phyloP scores from a whole-genome alignment of 2,888 invertebrate species.

The Rosalia funebris region DNA sequence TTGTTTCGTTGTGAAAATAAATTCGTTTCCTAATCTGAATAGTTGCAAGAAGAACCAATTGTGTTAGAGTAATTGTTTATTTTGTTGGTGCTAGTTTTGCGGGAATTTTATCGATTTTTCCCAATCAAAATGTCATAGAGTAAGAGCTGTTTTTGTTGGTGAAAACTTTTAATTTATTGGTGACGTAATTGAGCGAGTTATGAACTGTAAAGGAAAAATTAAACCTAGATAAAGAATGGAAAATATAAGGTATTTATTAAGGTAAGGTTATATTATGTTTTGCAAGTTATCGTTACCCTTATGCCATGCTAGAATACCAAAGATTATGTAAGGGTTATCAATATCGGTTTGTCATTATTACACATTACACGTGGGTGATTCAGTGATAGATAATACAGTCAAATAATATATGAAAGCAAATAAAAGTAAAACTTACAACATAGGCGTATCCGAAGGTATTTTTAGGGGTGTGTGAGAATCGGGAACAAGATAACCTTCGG shows the following conservation, averaged over 20 bases:
- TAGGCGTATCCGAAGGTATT: too few relatives aligned
- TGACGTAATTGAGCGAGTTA: slow-evolving; percentile 37
- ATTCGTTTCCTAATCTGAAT: slow-evolving; percentile 1
- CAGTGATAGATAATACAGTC: background rate
- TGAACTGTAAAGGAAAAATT: slow-evolving; percentile 34
- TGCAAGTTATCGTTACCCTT: background rate
- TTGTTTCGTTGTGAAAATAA: slow-evolving; percentile 3
- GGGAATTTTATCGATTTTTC: slow-evolving; percentile 23
- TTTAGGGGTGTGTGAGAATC: too few relatives aligned
- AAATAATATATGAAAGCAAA: too few relatives aligned
- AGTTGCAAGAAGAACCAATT: slow-evolving; percentile 2
- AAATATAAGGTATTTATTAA: slow-evolving; percentile 22
- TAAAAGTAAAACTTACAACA: too few relatives aligned
- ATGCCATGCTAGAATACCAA: background rate
- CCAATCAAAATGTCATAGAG: slow-evolving; percentile 28
- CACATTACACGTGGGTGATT: background rate
- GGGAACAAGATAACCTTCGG: too few relatives aligned
- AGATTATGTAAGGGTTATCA: background rate
- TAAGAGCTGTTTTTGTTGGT: slow-evolving; percentile 25
- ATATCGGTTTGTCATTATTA: background rate
- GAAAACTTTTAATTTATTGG: slow-evolving; percentile 31
- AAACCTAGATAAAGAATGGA: slow-evolving; percentile 32
- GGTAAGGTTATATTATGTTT: slow-evolving; percentile 25
- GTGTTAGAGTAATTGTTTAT: slow-evolving; percentile 3
- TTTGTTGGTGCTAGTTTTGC: slow-evolving; percentile 1